Base-by-base conservation (phyloP, 2,888 invertebrate species). In the Limnephilus lunatus region DNA sequence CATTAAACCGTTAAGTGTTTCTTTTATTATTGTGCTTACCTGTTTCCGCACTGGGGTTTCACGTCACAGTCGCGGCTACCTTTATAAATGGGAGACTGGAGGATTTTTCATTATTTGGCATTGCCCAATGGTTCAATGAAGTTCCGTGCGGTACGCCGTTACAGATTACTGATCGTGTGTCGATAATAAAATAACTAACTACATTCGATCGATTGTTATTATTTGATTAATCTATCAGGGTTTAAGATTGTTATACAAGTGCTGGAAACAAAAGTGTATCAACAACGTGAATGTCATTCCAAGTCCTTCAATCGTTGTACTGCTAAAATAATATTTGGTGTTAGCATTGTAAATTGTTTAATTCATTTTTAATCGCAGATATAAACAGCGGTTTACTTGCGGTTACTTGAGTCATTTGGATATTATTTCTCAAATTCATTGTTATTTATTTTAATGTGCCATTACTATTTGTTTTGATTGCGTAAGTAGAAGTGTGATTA, bases 11-110 rank as follows among this genome's bases (percentile, higher is more conserved):
- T 68, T 68, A 68, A 68, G 25, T 68, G 25, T n/a, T n/a, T 53
- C 53, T 53, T 3, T 68, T 68, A 68, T 25, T 53, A 68, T 25
- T 4, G 1, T 48, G 48, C 48, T 48, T 68, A 68, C 44, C n/a
- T 32, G 80, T 86, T 86, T 80, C 88, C 88, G 88, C 88, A 81
- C 32, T 5, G 31, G 25, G 80, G 35, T 35, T 35, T 81, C 80
- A 89, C 88, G 88, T 89, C 88, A 89, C 35, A 81, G n/a, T 31
- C 68, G 31, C 32, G 35, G 25, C 35, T 32, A 32, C 35, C 81
- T 89, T 80, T 89, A 89, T 89, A 89, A 89, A 80, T 80, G 32
- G 80, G 32, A 89, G 80, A 80, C 81, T 80, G n/a, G 32, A 39
- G 80, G 32, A 81, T 89, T 89, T 89, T n/a, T 80, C 39, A 80